A percentile compares a stretch with the other conserved stretches of the same genome.
Evolutionary conservation across 1,140 invertebrate species (phyloP).

Genomic region (Steinernema feltiae): DNA sequence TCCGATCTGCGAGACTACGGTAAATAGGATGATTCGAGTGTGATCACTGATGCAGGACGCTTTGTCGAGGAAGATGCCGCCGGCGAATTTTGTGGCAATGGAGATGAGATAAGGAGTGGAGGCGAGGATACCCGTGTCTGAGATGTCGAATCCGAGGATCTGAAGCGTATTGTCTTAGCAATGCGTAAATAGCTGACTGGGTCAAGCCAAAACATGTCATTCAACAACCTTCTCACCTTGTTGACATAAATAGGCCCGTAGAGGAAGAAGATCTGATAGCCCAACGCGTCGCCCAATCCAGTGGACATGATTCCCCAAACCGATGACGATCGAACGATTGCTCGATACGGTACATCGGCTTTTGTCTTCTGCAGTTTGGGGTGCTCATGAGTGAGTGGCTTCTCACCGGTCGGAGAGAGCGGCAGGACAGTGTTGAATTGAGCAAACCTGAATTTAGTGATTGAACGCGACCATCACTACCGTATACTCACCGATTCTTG

Average conservation of each 20-base stretch:
- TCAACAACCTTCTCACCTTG: too few relatives aligned
- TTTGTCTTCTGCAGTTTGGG: not conserved
- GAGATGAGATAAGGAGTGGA: slow-evolving; percentile 4
- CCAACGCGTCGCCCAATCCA: slow-evolving; percentile 18
- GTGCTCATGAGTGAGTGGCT: not conserved
- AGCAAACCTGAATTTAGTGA: not conserved
- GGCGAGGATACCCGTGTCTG: not conserved
- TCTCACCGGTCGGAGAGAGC: not conserved
- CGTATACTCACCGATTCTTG: not conserved
- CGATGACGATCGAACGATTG: not conserved
- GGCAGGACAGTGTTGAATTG: not conserved
- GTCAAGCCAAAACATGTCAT: not conserved
- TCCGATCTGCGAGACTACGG: not conserved
- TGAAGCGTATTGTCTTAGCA: not conserved
- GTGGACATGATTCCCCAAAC: slow-evolving; percentile 9
- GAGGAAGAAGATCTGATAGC: slow-evolving; percentile 24
- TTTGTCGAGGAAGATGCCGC: slow-evolving; percentile 1
- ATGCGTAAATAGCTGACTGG: not conserved
- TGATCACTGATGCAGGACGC: not conserved
- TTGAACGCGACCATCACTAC: not conserved
- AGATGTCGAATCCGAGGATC: not conserved
- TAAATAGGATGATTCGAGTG: not conserved
- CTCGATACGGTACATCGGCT: not conserved
- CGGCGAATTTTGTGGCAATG: not conserved
- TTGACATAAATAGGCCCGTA: slow-evolving; percentile 43